These are phyloP conservation scores for Smithornis capensis DNA, from an alignment of 2,113 vertebrate genomes.

Conservation along the genomic window DNA sequence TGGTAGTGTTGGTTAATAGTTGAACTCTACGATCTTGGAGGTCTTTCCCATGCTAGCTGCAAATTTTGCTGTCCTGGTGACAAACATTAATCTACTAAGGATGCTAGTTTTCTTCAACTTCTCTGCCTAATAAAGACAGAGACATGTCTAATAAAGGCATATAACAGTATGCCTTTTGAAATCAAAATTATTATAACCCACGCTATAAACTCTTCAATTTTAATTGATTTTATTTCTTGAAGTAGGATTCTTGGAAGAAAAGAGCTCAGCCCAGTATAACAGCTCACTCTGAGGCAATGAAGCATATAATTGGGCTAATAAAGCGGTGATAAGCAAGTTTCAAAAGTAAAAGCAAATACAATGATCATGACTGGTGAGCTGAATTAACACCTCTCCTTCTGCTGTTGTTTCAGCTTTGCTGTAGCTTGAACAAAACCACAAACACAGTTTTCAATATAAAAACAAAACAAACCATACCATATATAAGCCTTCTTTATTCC, in stretches of 20 bases:
- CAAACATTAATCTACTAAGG: background rate
- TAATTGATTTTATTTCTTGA: background rate
- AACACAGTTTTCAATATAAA: background rate
- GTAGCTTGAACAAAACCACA: background rate
- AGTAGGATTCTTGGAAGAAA: background rate
- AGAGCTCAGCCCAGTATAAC: background rate
- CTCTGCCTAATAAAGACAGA: background rate
- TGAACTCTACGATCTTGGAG: background rate
- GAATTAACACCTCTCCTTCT: background rate
- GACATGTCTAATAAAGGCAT: background rate
- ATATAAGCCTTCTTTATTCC: background rate
- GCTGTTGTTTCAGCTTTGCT: background rate
- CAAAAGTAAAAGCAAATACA: background rate
- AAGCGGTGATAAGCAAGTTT: background rate
- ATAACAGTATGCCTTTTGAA: background rate
- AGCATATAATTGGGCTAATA: background rate
- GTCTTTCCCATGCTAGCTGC: background rate
- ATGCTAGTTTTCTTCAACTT: background rate
- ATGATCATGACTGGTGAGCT: background rate
- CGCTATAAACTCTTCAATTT: background rate
- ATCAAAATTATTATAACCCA: background rate
- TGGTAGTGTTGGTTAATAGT: background rate
- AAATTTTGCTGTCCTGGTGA: background rate
- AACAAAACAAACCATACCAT: background rate
- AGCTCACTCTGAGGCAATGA: background rate